Base-by-base conservation (phyloP, 2,888 invertebrate genomes). In the Mimas tiliae region DNA sequence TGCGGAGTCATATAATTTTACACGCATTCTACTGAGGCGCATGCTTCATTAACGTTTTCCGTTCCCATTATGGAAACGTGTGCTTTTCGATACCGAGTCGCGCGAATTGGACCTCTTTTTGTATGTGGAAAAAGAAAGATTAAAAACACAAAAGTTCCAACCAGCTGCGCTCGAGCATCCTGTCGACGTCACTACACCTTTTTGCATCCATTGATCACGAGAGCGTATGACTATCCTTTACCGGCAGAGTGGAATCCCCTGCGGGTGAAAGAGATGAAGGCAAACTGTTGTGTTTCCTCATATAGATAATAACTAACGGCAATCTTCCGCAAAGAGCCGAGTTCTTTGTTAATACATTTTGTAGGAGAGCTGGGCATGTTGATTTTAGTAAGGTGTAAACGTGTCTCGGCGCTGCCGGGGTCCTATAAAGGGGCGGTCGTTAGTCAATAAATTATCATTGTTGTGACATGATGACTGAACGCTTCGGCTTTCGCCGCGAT, bases 81-180 rank as follows among this genome's bases (percentile, higher is more conserved):
- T 83, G 79, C 81, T 80, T 83, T 84, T 83, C 81, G 77, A 79
- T 85, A 85, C 79, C 83, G 88, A 91, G 84, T 86, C 86, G 86
- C 88, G 90, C 91, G 88, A 91, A 92, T 89, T 89, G 84, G 87
- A 86, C 86, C 82, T 88, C 87, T 91, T 91, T 90, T 87, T 89
- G 81, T 84, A 69, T 70, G 74, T 72, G 76, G 80, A 83, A 84
- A 85, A 85, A 82, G 78, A 80, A 79, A 82, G 79, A 83, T 85
- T 76, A 85, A 88, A 86, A 87, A 89, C 76, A 86, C 84, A 84
- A 90, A 89, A 84, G 88, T 89, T 87, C 89, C 90, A 90, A 83
- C 90, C 93, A 93, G 92, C 92, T 93, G 93, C 93, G 91, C 87
- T 78, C 79, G 89, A 80, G 91, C 91, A 92, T 93, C 92, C 93